These are phyloP conservation scores for Bellardia bayeri DNA, from an alignment of 2,888 invertebrate genomes.

Conservation along the genomic window DNA sequence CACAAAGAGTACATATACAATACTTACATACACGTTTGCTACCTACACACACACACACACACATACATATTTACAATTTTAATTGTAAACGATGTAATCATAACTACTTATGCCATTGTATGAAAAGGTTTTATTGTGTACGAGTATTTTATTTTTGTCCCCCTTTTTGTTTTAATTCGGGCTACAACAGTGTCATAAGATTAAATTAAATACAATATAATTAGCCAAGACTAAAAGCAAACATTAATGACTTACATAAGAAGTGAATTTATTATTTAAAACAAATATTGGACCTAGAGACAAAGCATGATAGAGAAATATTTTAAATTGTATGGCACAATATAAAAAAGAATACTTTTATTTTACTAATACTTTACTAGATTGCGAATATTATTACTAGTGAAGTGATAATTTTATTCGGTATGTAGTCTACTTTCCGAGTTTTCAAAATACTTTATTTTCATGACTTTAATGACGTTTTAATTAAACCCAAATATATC, in stretches of 20 bases:
- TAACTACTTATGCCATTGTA: conserved; percentile 45
- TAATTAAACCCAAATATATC: no score
- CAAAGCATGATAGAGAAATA: no score
- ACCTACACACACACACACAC: background rate
- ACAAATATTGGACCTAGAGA: background rate
- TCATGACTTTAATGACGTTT: no score
- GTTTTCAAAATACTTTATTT: no score
- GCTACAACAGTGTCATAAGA: conserved; percentile 64
- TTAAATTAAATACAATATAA: conserved; percentile 71
- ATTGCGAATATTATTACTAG: no score
- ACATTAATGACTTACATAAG: conserved; percentile 47
- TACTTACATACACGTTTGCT: no score
- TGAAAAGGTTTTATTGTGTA: conserved; percentile 1
- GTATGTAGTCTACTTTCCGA: no score
- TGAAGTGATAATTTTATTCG: no score
- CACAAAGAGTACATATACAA: background rate
- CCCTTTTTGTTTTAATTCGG: conserved; percentile 35
- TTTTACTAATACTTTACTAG: no score
- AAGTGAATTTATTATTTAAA: conserved; percentile 17
- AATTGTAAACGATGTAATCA: conserved; percentile 70
- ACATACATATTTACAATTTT: conserved; percentile 65
- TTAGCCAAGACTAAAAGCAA: conserved; percentile 66
- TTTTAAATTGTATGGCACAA: no score
- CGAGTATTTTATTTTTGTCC: background rate
- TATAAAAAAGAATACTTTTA: no score